Base-by-base conservation (phyloP, 35 echinoderm and acorn worm species). In the Ophiothrix spiculata region DNA sequence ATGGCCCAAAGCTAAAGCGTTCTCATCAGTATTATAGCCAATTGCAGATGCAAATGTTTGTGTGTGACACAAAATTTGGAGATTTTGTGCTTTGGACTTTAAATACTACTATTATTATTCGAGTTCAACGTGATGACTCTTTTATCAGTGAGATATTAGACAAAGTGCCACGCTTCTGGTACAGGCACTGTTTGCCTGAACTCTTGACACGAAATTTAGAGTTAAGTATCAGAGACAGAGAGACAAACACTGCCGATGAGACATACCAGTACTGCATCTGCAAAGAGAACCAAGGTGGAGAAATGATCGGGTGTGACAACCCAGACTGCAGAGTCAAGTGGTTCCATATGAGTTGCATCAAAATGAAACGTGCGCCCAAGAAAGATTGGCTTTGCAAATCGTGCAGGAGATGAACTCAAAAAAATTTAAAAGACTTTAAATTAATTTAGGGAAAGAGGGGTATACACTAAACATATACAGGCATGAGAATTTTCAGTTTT, bases 11-110 rank as follows among this genome's bases (percentile, higher is more conserved):
- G 25, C 40, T 87, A 21, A 87, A 78, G 75, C 40, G 28, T 1
- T 33, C 31, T 32, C 85, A 87, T 79, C 31, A 11, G 23, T 87
- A 87, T 36, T 87, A 87, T 78, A 36, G 40, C 2, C 85, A 87
- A 64, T 31, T 87, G 35, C 74, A 87, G 56, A 79, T 75, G 39
- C 85, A 87, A 79, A 87, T 87, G 75, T 77, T 33, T 76, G 85
- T 79, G 3, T 79, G 85, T 39, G 21, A 87, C 60, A 23, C 36
- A 17, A 40, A 77, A 60, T 87, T 79, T 35, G 40, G 63, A 39
- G 85, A 87, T 1, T 80, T 88, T 80, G 76, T 87, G 39, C 15
- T 87, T 31, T 87, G 76, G 85, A 87, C 54, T 13, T 38, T 40
- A n/a, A 87, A 54, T 28, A 21, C 86, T 54, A 23, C 80, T 21